Base-by-base conservation (phyloP, 2,797 vertebrate species). In the Ceryle rudis region DNA sequence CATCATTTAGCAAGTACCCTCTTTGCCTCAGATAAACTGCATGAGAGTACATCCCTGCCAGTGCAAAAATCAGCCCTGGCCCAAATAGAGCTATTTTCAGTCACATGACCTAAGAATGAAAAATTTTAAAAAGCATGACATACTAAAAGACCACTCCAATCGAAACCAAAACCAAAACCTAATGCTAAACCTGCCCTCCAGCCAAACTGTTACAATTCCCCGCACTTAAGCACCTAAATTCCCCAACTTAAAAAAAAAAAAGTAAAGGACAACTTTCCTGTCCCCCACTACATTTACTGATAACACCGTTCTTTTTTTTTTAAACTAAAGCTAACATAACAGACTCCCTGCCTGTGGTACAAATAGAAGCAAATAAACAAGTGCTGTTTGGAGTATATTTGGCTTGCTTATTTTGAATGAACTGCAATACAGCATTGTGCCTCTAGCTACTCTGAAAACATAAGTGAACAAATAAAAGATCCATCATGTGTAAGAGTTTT, bases 361-460 rank as follows among this genome's bases (percentile, higher is more conserved):
- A 85, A 87, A 85, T 10, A 60, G 42, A 89, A 90, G 16, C 26
- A 82, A 82, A 70, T 25, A 81, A 90, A 86, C 28, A 67, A 51
- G 11, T 41, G 47, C 16, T 73, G 51, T 57, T 22, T 29, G 26
- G 31, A 66, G 12, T 42, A 44, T 31, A 22, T 14, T 44, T 17
- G 15, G 22, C 18, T 82, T 79, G 11, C 14, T 35, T 61, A 25
- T 85, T 71, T 67, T 86, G 1, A 55, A 57, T 64, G 28, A 93
- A 75, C 15, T 64, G 70, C 61, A 89, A 64, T 14, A 71, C 18
- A n/a, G 21, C 16, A 10, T 15, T 79, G 13, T 37, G 26, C 20
- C 44, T 77, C 51, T 12, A 70, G 81, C 51, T 74, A 70, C 49
- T 52, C 35, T 78, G 72, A 69, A 93, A 94, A 89, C 13, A 9